Base-by-base conservation (phyloP, 2,113 vertebrate species). In the Xenopus tropicalis region DNA sequence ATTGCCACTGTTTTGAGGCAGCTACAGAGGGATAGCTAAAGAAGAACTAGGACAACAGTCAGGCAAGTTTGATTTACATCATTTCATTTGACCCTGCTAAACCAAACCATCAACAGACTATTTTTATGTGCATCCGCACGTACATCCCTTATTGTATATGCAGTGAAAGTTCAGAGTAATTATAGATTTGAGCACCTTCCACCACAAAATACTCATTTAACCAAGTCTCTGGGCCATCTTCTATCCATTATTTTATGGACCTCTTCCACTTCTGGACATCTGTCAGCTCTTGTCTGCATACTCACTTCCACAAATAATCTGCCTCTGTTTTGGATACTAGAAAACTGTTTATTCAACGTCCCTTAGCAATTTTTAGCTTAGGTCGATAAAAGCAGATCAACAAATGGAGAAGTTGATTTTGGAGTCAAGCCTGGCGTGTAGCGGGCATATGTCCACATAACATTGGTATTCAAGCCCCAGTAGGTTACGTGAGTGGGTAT, bases 361-460 rank as follows among this genome's bases (percentile, higher is more conserved):
- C 76, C 79, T 75, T 78, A 79, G 74, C 78, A 81, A n/a, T 72
- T 80, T 81, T 78, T 65, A 61, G 65, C 78, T 66, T 20, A 52
- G 13, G 80, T 81, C 62, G 69, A 25, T 79, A 82, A 81, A 82
- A 82, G 29, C 44, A 79, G 23, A 83, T 81, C 44, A 58, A 79
- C 62, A 66, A 77, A 71, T 17, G 64, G 64, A 70, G 82, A 86
- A 44, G 79, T 85, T 86, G 69, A 77, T 81, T 56, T 84, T 88
- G 85, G 81, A 73, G 11, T 52, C 2, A 20, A 78, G 82, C 80
- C 83, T 67, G 67, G 66, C 57, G 68, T 81, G 70, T 74, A 74
- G 71, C 72, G 78, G 79, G 78, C 78, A 72, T 78, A 82, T 25
- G 71, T 79, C 80, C 80, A 63, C 16, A 62, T 62, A 79, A 80